These are phyloP conservation scores for Salticus scenicus DNA, from an alignment of 2,888 invertebrate genomes.

Conservation along the genomic window DNA sequence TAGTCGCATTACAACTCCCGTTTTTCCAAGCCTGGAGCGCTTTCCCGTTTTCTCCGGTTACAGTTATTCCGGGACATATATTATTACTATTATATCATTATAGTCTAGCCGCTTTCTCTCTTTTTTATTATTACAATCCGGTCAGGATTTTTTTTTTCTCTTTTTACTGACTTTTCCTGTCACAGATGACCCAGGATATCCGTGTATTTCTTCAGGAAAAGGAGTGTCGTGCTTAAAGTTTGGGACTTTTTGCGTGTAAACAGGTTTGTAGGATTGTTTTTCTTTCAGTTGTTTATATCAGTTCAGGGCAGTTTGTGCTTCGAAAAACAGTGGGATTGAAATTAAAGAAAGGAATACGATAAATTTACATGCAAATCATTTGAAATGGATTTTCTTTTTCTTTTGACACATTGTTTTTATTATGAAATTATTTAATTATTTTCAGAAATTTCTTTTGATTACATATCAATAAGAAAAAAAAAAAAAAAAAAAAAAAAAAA, in stretches of 20 bases:
- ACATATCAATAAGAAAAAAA: too few relatives aligned
- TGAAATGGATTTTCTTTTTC: too few relatives aligned
- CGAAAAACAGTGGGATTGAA: neutral
- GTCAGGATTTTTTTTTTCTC: neutral
- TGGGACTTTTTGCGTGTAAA: neutral
- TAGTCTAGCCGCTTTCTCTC: neutral
- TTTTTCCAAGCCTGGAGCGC: conserved; percentile 54
- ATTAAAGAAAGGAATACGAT: too few relatives aligned
- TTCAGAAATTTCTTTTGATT: too few relatives aligned
- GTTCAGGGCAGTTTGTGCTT: too few relatives aligned
- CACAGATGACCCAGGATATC: conserved; percentile 23
- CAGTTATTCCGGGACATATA: conserved; percentile 20
- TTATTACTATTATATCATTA: conserved; percentile 44
- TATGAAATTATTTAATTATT: too few relatives aligned
- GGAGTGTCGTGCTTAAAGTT: neutral
- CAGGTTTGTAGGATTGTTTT: conserved; percentile 34
- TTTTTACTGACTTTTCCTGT: conserved; percentile 11
- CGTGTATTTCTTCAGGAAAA: conserved; percentile 27
- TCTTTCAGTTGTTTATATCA: neutral
- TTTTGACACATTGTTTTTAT: too few relatives aligned
- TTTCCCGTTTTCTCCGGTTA: conserved; percentile 51
- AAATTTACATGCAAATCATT: too few relatives aligned
- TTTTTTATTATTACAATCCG: conserved; percentile 11
- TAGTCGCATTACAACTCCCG: conserved; percentile 46
- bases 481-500: too few relatives aligned